Conservation (phyloP, 2,797 vertebrate species). For the Oryzias dopingdopingensis region DNA sequence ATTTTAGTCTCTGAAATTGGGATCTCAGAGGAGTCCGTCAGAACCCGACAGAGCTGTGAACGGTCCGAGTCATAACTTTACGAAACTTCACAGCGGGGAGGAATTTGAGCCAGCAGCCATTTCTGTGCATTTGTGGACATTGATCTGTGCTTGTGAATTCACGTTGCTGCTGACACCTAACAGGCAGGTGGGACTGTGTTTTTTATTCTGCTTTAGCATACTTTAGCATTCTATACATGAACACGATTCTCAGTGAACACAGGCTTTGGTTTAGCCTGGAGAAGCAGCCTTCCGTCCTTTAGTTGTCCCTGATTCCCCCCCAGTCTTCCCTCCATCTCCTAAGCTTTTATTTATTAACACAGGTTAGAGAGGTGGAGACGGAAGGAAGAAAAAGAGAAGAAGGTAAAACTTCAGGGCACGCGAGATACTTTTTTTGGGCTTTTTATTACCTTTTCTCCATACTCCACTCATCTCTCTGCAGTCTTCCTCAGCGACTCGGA, state of each 20-base stretch:
- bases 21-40: constrained; percentile 20
- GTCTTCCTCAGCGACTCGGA: constrained; percentile 64
- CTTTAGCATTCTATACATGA: constrained; percentile 5
- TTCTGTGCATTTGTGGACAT: constrained; percentile 15
- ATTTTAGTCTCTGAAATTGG: not conserved
- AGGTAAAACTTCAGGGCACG: constrained; percentile 23
- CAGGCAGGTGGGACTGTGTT: constrained; percentile 16
- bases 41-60: constrained; percentile 23
- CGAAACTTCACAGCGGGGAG: constrained; percentile 28
- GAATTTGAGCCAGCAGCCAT: constrained; percentile 28
- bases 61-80: constrained; percentile 47
- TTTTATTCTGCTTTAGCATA: constrained; percentile 17
- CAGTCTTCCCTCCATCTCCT: constrained; percentile 43
- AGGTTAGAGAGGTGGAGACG: constrained; percentile 50
- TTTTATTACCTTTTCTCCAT: constrained; percentile 21
- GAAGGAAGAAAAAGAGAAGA: constrained; percentile 23
- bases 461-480: constrained; percentile 23
- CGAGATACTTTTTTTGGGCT: constrained; percentile 8
- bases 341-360: constrained; percentile 69
- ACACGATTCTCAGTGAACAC: not conserved
- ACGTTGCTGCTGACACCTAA: constrained; percentile 18
- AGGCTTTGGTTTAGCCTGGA: constrained; percentile 6
- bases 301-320: constrained; percentile 19
- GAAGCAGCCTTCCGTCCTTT: constrained; percentile 15
- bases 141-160: constrained; percentile 35